Base-by-base conservation (phyloP, 1,140 invertebrate genomes). In the Melanaphis sacchari region DNA sequence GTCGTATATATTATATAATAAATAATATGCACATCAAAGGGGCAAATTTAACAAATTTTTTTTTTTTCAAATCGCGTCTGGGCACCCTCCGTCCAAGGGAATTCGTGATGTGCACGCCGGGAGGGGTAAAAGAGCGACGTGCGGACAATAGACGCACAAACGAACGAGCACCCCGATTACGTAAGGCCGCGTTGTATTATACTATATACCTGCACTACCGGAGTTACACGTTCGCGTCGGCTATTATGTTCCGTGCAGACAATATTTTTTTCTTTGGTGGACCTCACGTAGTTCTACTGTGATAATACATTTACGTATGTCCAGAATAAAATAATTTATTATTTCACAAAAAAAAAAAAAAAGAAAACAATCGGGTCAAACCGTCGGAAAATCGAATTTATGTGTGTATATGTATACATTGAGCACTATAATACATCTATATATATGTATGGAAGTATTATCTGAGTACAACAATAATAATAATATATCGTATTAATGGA, bases 161-260 rank as follows among this genome's bases (percentile, higher is more conserved):
- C 91, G 76, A 40, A 46, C 76, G n/a, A 84, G 76, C 81, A 93
- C 91, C 91, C 91, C 91, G 91, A 82, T 85, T 92, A 84, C 91
- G 91, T 81, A 92, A 91, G 66, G n/a, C 59, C 59, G n/a, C 76
- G 91, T 52, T 49, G 46, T 9, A 52, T 54, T 18, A 85, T 85
- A 85, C 11, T 59, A 59, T 26, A 54, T 82, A 92, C 66, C 91
- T 82, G 66, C n/a, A 92, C 91, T 93, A 93, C 91, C 91, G 91
- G 91, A 92, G 59, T 92, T 92, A 92, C 91, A 92, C 91, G 91
- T 92, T 92, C 11, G 90, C 90, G 40, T 46, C 52, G 21, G 9
- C 76, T 49, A 89, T 82, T 76, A 76, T 91, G 43, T 81, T 91
- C 54, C 31, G 76, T 52, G n/a, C n/a, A 49, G 43, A 49, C 46